These are phyloP conservation scores for Gibbula magus DNA, from an alignment of 2,888 invertebrate genomes.

Conservation along the genomic window DNA sequence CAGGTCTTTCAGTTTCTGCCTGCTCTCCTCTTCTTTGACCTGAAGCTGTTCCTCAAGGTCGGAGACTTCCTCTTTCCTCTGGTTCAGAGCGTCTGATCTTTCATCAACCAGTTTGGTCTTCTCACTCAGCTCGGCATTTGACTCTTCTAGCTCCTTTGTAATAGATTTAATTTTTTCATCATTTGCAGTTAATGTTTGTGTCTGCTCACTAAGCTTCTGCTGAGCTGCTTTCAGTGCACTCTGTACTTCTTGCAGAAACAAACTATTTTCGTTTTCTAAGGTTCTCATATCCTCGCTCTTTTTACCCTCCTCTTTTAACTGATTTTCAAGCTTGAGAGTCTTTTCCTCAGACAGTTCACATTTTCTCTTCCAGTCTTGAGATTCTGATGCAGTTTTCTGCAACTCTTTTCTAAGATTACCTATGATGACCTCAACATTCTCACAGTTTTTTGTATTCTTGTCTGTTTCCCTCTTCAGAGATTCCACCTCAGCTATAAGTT, in stretches of 20 bases:
- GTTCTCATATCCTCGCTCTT: background rate
- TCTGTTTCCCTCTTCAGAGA: slow-evolving; percentile 27
- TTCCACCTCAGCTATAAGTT: slow-evolving; percentile 26
- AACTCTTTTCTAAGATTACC: background rate
- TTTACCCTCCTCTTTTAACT: background rate
- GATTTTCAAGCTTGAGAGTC: background rate
- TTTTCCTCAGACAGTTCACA: slow-evolving; percentile 14
- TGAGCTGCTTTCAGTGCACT: background rate
- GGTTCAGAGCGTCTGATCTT: background rate
- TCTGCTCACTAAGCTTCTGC: background rate
- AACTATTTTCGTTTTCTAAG: background rate
- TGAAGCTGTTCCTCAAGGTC: background rate
- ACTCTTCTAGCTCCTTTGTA: background rate
- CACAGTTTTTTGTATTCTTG: background rate
- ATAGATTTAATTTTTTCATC: background rate
- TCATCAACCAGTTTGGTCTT: background rate
- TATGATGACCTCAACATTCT: background rate
- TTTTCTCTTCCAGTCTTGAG: background rate
- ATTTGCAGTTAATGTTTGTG: background rate
- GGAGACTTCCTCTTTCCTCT: background rate
- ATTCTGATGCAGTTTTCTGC: slow-evolving; percentile 18
- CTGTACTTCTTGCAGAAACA: background rate
- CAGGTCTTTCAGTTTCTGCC: background rate
- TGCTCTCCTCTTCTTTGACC: background rate
- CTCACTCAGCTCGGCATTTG: background rate